These are phyloP conservation scores for Thelaira solivaga DNA, from an alignment of 2,888 invertebrate genomes.

Conservation along the genomic window DNA sequence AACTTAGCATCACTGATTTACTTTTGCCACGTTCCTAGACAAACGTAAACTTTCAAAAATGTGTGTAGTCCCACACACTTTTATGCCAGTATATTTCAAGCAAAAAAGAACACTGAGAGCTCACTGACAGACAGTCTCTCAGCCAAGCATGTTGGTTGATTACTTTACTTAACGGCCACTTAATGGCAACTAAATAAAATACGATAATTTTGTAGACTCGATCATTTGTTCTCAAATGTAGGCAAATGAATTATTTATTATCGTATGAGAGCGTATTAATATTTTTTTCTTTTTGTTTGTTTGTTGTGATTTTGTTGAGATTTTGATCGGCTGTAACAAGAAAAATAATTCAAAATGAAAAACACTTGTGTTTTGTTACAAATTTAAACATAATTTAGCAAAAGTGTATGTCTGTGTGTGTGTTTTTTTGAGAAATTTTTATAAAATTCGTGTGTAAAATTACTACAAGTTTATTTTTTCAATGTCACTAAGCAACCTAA, in stretches of 20 bases:
- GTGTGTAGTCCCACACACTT: too few relatives aligned
- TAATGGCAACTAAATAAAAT: conserved; percentile 24
- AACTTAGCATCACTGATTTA: too few relatives aligned
- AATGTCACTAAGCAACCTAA: background rate
- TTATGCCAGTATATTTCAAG: too few relatives aligned
- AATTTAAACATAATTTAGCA: background rate
- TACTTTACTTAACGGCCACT: conserved; percentile 43
- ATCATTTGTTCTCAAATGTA: too few relatives aligned
- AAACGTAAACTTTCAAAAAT: too few relatives aligned
- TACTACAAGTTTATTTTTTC: background rate
- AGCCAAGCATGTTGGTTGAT: conserved; percentile 23
- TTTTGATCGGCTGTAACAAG: background rate
- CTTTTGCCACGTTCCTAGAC: too few relatives aligned
- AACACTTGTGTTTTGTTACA: background rate
- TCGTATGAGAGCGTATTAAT: too few relatives aligned
- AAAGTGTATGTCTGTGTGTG: background rate
- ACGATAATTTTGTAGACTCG: conserved; percentile 23
- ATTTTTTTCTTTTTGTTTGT: too few relatives aligned
- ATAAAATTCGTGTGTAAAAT: background rate
- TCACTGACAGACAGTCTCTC: conserved; percentile 4
- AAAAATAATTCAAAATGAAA: background rate
- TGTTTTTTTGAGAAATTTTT: background rate
- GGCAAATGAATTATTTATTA: background rate
- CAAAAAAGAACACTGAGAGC: conserved; percentile 4
- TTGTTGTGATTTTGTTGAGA: conserved; percentile 19